Evolutionary conservation across 2,797 vertebrate species (phyloP).

Genomic region (Xyrichtys novacula): DNA sequence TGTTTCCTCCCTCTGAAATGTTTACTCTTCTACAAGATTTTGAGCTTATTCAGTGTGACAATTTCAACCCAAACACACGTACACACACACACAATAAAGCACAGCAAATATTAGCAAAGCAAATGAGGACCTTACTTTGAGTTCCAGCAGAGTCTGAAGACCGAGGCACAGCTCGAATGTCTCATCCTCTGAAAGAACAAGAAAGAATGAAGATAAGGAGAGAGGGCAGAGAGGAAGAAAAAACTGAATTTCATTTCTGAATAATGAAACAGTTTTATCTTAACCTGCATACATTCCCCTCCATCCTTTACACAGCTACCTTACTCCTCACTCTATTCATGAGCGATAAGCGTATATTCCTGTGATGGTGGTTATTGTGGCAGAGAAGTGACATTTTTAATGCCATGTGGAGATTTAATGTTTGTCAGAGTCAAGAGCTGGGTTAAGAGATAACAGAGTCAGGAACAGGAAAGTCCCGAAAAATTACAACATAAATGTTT

Average conservation of each 20-base stretch:
- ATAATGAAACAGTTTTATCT: slow-evolving; percentile 12
- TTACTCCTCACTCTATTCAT: slow-evolving; percentile 30
- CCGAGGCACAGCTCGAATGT: slow-evolving; percentile 90
- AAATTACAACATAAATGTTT: neutral
- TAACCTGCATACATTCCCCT: slow-evolving; percentile 33
- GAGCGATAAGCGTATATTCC: slow-evolving; percentile 6
- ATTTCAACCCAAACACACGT: neutral
- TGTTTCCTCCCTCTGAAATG: neutral
- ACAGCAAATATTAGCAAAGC: slow-evolving; percentile 29
- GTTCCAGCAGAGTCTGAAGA: slow-evolving; percentile 91
- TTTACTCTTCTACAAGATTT: neutral
- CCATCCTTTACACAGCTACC: slow-evolving; percentile 17
- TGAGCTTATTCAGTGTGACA: neutral
- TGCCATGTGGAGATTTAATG: slow-evolving; percentile 17
- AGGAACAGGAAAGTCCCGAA: neutral
- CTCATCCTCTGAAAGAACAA: slow-evolving; percentile 87
- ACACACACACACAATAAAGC: slow-evolving; percentile 1
- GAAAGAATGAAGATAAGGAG: slow-evolving; percentile 23
- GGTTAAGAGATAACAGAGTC: neutral
- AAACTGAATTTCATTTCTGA: too few relatives aligned
- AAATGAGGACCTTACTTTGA: slow-evolving; percentile 88
- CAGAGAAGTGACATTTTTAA: neutral
- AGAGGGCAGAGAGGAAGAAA: slow-evolving; percentile 7
- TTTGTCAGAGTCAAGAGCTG: slow-evolving; percentile 1
- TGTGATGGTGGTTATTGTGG: slow-evolving; percentile 1